Conservation (phyloP, 2,888 invertebrate genomes). For the Acrobasis consociella region DNA sequence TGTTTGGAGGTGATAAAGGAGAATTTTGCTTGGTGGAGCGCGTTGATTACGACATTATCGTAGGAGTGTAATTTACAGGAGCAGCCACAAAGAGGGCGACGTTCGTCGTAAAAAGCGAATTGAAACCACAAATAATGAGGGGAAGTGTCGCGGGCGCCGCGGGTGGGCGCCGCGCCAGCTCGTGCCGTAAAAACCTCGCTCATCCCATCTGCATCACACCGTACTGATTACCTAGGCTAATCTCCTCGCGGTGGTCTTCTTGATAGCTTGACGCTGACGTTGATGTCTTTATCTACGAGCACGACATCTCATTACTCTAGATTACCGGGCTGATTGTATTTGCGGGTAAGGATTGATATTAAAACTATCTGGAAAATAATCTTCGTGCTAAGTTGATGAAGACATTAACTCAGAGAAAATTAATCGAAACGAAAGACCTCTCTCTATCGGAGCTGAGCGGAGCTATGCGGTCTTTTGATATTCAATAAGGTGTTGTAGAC, state of each 20-base stretch:
- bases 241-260: conserved; percentile 69
- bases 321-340: conserved; percentile 17
- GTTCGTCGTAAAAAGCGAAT: conserved; percentile 76
- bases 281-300: conserved; percentile 54
- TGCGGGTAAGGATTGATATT: conserved; percentile 2
- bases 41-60: conserved; percentile 55
- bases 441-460: too few species aligned
- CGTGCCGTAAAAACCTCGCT: conserved; percentile 80
- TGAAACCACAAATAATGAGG: conserved; percentile 80
- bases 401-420: neutral
- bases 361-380: neutral
- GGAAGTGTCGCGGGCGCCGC: conserved; percentile 65
- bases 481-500: too few species aligned
- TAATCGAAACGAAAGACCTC: neutral
- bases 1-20: conserved; percentile 26
- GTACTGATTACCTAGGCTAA: conserved; percentile 55
- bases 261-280: conserved; percentile 40
- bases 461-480: too few species aligned
- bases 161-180: conserved; percentile 76
- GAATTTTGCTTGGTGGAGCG: conserved; percentile 30
- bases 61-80: conserved; percentile 54
- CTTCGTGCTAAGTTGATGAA: neutral
- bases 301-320: conserved; percentile 20
- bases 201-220: conserved; percentile 73
- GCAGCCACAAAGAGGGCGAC: conserved; percentile 64